These are phyloP conservation scores for Hycleus cichorii DNA, from an alignment of 1,140 invertebrate genomes.

Conservation along the genomic window DNA sequence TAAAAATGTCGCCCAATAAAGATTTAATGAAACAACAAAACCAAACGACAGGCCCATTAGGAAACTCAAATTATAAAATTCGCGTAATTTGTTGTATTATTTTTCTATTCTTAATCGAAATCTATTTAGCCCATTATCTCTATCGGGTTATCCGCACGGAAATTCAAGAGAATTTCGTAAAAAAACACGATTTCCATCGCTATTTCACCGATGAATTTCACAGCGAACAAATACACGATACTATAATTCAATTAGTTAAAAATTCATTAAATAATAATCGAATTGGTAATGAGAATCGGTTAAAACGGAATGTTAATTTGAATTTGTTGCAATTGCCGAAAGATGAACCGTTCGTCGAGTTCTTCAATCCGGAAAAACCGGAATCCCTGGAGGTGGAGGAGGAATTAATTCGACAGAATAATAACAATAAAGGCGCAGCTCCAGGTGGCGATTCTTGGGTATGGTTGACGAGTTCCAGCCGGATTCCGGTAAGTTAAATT, in stretches of 20 bases:
- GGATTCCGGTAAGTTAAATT: slow-evolving; percentile 59
- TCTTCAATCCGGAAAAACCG: slow-evolving; percentile 59
- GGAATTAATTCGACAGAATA: slow-evolving; percentile 47
- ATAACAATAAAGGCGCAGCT: slow-evolving; percentile 50
- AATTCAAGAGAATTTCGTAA: slow-evolving; percentile 32
- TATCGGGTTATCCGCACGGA: slow-evolving; percentile 37
- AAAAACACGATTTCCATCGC: slow-evolving; percentile 28
- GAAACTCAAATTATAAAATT: slow-evolving; percentile 35
- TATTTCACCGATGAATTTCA: slow-evolving; percentile 30
- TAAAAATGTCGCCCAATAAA: slow-evolving; percentile 24
- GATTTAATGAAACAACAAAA: slow-evolving; percentile 9
- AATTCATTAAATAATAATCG: too few relatives aligned
- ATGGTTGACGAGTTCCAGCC: slow-evolving; percentile 69
- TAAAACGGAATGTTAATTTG: slow-evolving; percentile 29
- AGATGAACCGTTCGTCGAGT: slow-evolving; percentile 55
- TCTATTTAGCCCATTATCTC: slow-evolving; percentile 38
- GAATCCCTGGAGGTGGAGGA: slow-evolving; percentile 54
- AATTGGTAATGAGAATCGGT: slow-evolving; percentile 1
- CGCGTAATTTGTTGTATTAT: slow-evolving; percentile 37
- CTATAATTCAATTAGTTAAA: not conserved
- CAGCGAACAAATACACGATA: slow-evolving; percentile 1
- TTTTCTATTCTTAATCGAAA: slow-evolving; percentile 37
- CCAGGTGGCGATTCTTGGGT: slow-evolving; percentile 64
- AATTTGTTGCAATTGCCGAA: slow-evolving; percentile 31
- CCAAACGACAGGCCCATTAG: slow-evolving; percentile 14